Evolutionary conservation across 2,888 invertebrate species (phyloP).

Genomic region (Drosophila glabriapex): DNA sequence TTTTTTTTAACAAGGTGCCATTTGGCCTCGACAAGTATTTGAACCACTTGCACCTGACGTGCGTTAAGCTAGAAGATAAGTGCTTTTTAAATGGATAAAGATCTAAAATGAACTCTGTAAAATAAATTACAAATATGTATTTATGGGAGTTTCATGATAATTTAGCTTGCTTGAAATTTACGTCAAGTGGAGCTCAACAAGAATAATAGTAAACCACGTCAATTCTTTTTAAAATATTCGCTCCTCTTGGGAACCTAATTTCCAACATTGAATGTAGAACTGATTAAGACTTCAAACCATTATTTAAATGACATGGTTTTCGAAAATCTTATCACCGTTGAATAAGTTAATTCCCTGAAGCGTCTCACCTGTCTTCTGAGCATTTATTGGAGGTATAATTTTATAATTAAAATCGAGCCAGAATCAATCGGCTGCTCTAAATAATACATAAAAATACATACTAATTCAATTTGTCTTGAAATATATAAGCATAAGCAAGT

Average conservation of each 20-base stretch:
- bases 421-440: neutral
- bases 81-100: neutral
- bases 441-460: no score
- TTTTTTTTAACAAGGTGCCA: neutral
- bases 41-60: constrained; percentile 3
- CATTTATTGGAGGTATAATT: no score
- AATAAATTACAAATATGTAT: neutral
- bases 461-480: constrained; percentile 44
- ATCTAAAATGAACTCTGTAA: neutral
- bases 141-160: neutral
- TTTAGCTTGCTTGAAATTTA: neutral
- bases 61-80: constrained; percentile 9
- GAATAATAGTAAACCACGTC: rapidly evolving
- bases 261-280: neutral
- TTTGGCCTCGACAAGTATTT: no score
- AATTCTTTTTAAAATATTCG: neutral
- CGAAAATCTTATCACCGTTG: neutral
- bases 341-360: neutral
- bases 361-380: neutral
- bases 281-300: neutral
- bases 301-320: neutral
- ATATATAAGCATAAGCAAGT: neutral
- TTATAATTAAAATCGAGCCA: rapidly evolving
- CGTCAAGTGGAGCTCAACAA: neutral
- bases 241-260: neutral